Base-by-base conservation (phyloP, 1,140 invertebrate species). In the Drosophila eugracilis region DNA sequence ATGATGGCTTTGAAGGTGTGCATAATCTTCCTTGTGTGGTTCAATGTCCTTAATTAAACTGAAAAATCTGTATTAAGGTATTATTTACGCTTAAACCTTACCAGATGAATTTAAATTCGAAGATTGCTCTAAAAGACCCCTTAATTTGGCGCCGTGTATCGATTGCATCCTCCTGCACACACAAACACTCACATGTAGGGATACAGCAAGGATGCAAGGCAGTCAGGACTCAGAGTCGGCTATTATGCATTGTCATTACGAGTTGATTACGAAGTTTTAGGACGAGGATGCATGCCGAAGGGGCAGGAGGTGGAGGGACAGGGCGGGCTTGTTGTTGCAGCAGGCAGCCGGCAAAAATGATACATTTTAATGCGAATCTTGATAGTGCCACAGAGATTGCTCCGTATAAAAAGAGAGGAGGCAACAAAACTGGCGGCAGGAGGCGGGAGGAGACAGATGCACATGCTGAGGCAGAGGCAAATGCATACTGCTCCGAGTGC, bases 341-440 rank as follows among this genome's bases (percentile, higher is more conserved):
- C 66, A 80, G 76, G 77, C 50, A 54, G 81, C 74, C 75, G 39
- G 83, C 83, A 85, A 90, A 90, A 86, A 89, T 86, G 89, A 90
- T 90, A 90, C 89, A 90, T 90, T 90, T 90, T 90, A 90, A 90
- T 90, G 89, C 81, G 89, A 90, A 90, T 90, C 89, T 90, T 90
- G 89, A 90, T 90, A 90, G 66, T 65, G 73, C 73, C 78, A 66
- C 81, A 81, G 79, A 90, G 89, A 90, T 90, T 89, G 85, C 70
- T 67, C 14, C 37, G 59, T 30, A 67, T 26, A 53, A 67, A 74
- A 76, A 69, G 80, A 69, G 65, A 24, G 57, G 28, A 78, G 77
- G 77, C 72, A 88, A 78, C 66, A 81, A 86, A 88, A 86, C 83
- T 86, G 62, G 34, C 53, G 55, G 37, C 15, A 28, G 32, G 34